Conservation (phyloP, 1,140 invertebrate species). For the Euwallacea similis region DNA sequence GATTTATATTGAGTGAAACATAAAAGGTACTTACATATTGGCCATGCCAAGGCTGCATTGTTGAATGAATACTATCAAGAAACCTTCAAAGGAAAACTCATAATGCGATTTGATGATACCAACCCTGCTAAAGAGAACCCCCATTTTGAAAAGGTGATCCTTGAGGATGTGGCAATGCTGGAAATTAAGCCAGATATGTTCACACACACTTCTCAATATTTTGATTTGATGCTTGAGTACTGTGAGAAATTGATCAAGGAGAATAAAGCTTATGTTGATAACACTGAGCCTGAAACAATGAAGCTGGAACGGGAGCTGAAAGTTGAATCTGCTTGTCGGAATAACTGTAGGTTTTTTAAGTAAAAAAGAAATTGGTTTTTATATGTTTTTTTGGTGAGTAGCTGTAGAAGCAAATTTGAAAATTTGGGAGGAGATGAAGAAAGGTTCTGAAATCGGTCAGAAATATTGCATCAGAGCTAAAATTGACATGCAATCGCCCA, state of each 20-base stretch:
- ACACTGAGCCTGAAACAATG: conserved; percentile 94
- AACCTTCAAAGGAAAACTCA: conserved; percentile 89
- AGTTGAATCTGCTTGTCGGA: conserved; percentile 82
- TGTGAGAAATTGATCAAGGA: conserved; percentile 89
- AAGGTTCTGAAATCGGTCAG: conserved; percentile 63
- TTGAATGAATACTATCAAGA: conserved; percentile 98
- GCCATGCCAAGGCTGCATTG: conserved; percentile 98
- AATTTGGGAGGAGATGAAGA: conserved; percentile 96
- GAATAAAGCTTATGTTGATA: conserved; percentile 93
- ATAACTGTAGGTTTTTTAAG: conserved; percentile 68
- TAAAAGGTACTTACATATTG: conserved; percentile 86
- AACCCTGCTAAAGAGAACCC: conserved; percentile 99
- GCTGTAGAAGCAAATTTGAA: conserved; percentile 84
- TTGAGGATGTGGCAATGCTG: conserved; percentile 91
- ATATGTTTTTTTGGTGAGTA: conserved; percentile 51
- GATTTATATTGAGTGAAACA: not conserved
- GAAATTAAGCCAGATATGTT: conserved; percentile 92
- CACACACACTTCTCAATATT: conserved; percentile 96
- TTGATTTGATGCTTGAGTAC: conserved; percentile 85
- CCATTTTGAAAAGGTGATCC: conserved; percentile 98
- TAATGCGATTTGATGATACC: conserved; percentile 99
- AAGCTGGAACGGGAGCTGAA: conserved; percentile 91
- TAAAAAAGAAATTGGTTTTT: not conserved
- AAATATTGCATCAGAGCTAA: conserved; percentile 80
- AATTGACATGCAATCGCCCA: conserved; percentile 95